Evolutionary conservation across 2,797 vertebrate species (phyloP).

Genomic region (Amblyraja radiata): DNA sequence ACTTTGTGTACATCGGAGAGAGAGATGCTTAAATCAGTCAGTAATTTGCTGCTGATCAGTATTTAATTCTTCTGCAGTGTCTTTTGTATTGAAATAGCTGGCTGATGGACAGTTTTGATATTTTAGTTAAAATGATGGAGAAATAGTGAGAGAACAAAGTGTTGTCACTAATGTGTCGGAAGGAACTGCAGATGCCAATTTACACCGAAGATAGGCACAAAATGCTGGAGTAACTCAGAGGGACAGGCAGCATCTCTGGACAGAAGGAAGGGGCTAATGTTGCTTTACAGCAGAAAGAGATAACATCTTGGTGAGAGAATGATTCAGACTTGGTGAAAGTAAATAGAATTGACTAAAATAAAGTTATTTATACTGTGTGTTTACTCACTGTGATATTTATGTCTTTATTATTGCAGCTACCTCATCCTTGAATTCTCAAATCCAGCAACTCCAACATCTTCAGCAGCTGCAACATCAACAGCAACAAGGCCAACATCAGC

Average conservation of each 20-base stretch:
- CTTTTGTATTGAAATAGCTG: no score
- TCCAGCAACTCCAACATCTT: constrained; percentile 96
- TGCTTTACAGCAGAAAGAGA: background rate
- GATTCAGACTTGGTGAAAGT: background rate
- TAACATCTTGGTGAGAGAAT: background rate
- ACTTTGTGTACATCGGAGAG: no score
- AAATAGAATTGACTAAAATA: background rate
- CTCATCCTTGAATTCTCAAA: constrained; percentile 97
- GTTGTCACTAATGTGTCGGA: background rate
- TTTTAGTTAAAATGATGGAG: no score
- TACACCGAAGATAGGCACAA: no score
- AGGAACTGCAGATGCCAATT: no score
- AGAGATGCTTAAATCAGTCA: background rate
- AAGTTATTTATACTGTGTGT: background rate
- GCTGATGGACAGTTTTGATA: background rate
- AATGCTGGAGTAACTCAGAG: no score
- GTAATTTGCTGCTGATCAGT: background rate
- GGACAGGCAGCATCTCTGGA: no score
- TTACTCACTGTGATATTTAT: background rate
- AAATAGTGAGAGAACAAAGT: background rate
- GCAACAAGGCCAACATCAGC: constrained; percentile 57
- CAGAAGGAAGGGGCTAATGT: no score
- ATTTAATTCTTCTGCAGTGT: background rate
- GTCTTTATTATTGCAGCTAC: constrained; percentile 70
- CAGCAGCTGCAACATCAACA: constrained; percentile 83